A percentile compares a stretch with the other conserved stretches of the same genome.
These are phyloP conservation scores for Xenentodon cancila DNA, from an alignment of 2,797 vertebrate species.

Conservation along the genomic window DNA sequence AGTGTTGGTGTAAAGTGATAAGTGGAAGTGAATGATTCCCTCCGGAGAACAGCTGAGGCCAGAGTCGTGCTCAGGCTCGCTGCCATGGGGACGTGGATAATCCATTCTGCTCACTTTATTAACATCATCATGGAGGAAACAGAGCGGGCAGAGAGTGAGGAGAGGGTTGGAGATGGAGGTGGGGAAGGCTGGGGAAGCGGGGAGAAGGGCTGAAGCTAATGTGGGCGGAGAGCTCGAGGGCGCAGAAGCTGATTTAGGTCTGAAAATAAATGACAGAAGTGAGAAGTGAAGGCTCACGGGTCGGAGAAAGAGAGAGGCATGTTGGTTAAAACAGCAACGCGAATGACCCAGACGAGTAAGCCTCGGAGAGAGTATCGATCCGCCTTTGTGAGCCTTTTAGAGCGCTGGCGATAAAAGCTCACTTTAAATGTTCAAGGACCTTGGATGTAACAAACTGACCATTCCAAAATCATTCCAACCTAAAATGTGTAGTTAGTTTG, in stretches of 20 bases:
- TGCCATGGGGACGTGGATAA: constrained; percentile 75
- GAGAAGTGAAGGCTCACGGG: constrained; percentile 32
- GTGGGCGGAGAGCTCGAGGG: constrained; percentile 17
- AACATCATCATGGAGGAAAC: constrained; percentile 61
- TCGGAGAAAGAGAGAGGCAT: constrained; percentile 2
- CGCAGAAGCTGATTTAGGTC: constrained; percentile 14
- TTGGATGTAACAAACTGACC: no score
- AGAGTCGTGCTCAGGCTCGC: constrained; percentile 57
- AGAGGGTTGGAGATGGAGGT: constrained; percentile 1
- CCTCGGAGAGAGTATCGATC: background rate
- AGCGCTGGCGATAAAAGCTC: no score
- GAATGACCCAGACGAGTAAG: background rate
- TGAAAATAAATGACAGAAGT: constrained; percentile 19
- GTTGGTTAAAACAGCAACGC: background rate
- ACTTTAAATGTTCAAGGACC: no score
- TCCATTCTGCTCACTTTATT: constrained; percentile 73
- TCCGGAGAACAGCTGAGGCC: constrained; percentile 59
- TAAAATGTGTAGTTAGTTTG: no score
- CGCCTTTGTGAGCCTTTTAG: background rate
- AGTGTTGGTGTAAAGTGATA: constrained; percentile 64
- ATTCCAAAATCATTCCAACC: no score
- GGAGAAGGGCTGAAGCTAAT: constrained; percentile 15
- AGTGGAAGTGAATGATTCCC: constrained; percentile 73
- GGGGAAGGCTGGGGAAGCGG: constrained; percentile 23
- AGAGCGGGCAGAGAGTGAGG: constrained; percentile 14